Evolutionary conservation across 1,140 invertebrate species (phyloP).

Genomic region (Bombus terrestris): DNA sequence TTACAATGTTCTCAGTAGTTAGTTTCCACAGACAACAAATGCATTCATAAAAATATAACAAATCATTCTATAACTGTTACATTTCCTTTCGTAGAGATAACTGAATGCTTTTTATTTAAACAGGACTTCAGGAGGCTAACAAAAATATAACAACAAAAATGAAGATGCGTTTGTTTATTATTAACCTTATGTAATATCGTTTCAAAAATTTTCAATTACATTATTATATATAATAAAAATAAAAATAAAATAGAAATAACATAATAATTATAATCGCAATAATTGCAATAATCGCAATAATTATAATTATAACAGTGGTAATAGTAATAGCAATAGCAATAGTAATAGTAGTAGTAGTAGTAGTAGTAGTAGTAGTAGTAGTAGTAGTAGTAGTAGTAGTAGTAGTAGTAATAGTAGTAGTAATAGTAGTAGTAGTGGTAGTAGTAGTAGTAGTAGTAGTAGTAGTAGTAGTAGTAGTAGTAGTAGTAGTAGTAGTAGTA

Average conservation of each 20-base stretch:
- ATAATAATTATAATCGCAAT: constrained; percentile 73
- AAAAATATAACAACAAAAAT: constrained; percentile 70
- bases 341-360: neutral
- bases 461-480: constrained; percentile 15
- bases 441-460: neutral
- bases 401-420: constrained; percentile 10
- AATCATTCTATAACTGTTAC: constrained; percentile 7
- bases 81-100: neutral
- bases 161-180: constrained; percentile 83
- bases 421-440: constrained; percentile 11
- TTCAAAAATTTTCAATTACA: constrained; percentile 82
- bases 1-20: constrained; percentile 35
- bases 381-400: constrained; percentile 3
- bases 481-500: constrained; percentile 4
- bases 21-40: constrained; percentile 22
- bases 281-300: constrained; percentile 72
- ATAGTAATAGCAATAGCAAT: neutral
- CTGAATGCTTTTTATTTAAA: neutral
- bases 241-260: constrained; percentile 61
- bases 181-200: constrained; percentile 83
- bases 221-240: constrained; percentile 81
- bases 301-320: constrained; percentile 58
- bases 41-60: constrained; percentile 15
- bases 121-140: constrained; percentile 41
- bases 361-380: neutral